Conservation (phyloP, 2,888 invertebrate species). For the Euplagia quadripunctaria region DNA sequence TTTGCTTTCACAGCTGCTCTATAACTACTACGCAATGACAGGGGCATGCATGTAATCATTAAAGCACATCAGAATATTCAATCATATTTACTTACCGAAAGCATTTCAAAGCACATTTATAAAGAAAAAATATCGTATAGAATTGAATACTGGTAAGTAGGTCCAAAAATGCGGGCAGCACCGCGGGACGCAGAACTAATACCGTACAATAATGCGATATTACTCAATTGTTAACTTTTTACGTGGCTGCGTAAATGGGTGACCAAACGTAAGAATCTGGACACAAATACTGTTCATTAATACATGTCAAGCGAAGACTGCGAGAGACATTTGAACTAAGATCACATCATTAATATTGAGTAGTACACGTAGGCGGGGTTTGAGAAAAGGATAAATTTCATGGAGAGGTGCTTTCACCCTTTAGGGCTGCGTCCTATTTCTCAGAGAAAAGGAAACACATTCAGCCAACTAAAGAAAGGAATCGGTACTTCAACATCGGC, state of each 20-base stretch:
- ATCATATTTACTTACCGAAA: slow-evolving; percentile 2
- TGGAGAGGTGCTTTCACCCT: slow-evolving; percentile 82
- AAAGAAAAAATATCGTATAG: slow-evolving; percentile 2
- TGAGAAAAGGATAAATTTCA: slow-evolving; percentile 79
- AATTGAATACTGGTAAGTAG: slow-evolving; percentile 27
- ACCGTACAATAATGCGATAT: slow-evolving; percentile 43
- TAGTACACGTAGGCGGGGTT: slow-evolving; percentile 79
- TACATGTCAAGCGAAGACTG: slow-evolving; percentile 79
- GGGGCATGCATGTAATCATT: background rate
- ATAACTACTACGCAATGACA: background rate
- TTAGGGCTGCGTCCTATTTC: slow-evolving; percentile 80
- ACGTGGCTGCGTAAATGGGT: slow-evolving; percentile 60
- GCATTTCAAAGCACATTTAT: slow-evolving; percentile 17
- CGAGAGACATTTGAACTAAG: slow-evolving; percentile 81
- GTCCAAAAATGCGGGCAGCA: slow-evolving; percentile 46
- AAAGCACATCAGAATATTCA: background rate
- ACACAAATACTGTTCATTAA: slow-evolving; percentile 82
- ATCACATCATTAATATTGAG: slow-evolving; percentile 87
- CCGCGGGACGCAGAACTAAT: slow-evolving; percentile 39
- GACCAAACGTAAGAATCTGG: slow-evolving; percentile 72
- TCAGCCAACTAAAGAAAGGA: slow-evolving; percentile 63
- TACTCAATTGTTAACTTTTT: slow-evolving; percentile 57
- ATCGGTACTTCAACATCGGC: slow-evolving; percentile 47
- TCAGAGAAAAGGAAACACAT: slow-evolving; percentile 67
- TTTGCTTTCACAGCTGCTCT: background rate